Conservation (phyloP, 1,140 invertebrate species). For the Notospermus geniculatus region DNA sequence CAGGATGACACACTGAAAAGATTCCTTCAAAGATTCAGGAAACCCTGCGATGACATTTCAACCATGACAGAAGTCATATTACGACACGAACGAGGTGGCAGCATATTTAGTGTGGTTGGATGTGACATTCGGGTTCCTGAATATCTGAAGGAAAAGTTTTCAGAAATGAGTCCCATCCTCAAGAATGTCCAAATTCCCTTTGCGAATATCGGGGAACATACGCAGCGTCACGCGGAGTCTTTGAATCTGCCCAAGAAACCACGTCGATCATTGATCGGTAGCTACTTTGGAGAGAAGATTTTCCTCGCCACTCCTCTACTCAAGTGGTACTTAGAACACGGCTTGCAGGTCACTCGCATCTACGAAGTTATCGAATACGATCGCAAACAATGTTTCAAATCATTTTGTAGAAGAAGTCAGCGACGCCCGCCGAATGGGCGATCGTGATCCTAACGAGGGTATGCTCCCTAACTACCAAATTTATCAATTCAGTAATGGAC, state of each 20-base stretch:
- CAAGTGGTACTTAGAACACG: conserved; percentile 30
- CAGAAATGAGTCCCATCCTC: conserved; percentile 22
- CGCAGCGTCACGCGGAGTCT: conserved; percentile 19
- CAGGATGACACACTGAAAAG: not conserved
- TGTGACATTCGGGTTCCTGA: not conserved
- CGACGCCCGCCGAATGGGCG: conserved; percentile 23
- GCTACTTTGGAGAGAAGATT: conserved; percentile 24
- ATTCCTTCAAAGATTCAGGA: not conserved
- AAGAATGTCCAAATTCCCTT: conserved; percentile 18
- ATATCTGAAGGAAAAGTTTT: conserved; percentile 2
- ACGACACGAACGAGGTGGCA: not conserved
- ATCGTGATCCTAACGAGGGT: conserved; percentile 18
- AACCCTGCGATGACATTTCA: not conserved
- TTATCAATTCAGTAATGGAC: too few species aligned
- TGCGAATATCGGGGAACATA: conserved; percentile 24
- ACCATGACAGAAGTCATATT: not conserved
- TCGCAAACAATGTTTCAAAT: conserved; percentile 19
- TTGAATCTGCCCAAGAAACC: conserved; percentile 19
- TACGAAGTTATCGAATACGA: conserved; percentile 31
- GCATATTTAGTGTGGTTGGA: conserved; percentile 6
- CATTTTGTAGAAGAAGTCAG: conserved; percentile 28
- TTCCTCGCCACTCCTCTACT: conserved; percentile 26
- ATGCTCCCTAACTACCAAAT: too few species aligned
- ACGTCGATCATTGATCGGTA: conserved; percentile 20
- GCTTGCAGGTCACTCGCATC: conserved; percentile 22